phyloP scores from a whole-genome alignment of 1,140 invertebrate genomes.

The Papilio glaucus region DNA sequence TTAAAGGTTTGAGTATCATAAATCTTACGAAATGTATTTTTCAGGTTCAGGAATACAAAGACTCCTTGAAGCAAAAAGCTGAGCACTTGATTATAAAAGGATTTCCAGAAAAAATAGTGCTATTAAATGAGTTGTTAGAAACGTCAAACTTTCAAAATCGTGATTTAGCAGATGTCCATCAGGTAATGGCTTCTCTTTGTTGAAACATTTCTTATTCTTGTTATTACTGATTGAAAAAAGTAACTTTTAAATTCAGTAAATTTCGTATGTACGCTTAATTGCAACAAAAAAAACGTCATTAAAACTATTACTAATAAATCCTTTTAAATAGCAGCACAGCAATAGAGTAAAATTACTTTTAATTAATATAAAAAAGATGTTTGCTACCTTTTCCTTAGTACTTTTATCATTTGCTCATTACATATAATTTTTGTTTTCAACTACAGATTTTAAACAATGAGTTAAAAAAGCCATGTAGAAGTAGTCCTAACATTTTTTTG shows the following conservation, averaged over 20 bases:
- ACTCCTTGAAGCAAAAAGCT: conserved; percentile 91
- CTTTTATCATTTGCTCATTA: no score
- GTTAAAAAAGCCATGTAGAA: no score
- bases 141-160: conserved; percentile 91
- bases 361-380: background rate
- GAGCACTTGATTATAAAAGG: conserved; percentile 93
- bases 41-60: conserved; percentile 93
- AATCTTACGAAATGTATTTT: conserved; percentile 46
- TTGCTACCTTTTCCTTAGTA: no score
- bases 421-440: no score
- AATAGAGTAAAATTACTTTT: background rate
- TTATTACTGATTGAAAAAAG: background rate
- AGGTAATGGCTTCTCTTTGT: conserved; percentile 61
- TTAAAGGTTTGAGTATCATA: conserved; percentile 34
- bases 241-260: background rate
- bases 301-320: background rate
- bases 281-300: background rate
- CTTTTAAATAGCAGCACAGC: background rate
- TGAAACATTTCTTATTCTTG: background rate
- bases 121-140: conserved; percentile 92
- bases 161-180: conserved; percentile 90
- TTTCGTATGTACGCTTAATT: background rate
- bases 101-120: conserved; percentile 95
- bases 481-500: no score
- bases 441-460: no score